Conservation (phyloP, 2,888 invertebrate genomes). For the Drosophila aldrichi region DNA sequence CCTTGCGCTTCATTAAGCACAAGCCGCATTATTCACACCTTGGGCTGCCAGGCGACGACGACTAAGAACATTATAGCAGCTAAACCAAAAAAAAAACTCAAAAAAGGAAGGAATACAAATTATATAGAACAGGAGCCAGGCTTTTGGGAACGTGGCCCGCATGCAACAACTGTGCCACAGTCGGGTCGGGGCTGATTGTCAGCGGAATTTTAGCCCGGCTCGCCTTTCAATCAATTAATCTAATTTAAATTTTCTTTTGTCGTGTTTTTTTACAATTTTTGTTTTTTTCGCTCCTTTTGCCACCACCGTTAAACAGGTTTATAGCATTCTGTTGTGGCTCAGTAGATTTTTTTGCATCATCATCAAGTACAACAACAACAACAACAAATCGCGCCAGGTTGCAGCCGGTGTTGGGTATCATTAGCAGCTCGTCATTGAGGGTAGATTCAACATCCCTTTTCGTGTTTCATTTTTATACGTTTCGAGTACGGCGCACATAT, state of each 20-base stretch:
- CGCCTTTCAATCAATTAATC: conserved; percentile 84
- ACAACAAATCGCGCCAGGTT: conserved; percentile 56
- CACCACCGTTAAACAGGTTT: conserved; percentile 78
- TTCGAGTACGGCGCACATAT: conserved; percentile 4
- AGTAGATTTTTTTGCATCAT: conserved; percentile 62
- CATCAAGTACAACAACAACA: conserved; percentile 31
- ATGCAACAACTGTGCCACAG: conserved; percentile 70
- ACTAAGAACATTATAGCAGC: conserved; percentile 55
- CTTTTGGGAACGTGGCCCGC: conserved; percentile 59
- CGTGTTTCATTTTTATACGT: background rate
- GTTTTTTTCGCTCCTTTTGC: conserved; percentile 22
- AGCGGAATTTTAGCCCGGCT: conserved; percentile 29
- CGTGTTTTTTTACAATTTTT: conserved; percentile 31
- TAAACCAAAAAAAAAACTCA: conserved; percentile 6
- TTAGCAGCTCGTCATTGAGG: conserved; percentile 49
- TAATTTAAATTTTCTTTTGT: conserved; percentile 83
- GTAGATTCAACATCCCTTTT: conserved; percentile 46
- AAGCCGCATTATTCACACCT: conserved; percentile 83
- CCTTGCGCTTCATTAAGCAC: conserved; percentile 80
- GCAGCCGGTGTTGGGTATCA: conserved; percentile 56
- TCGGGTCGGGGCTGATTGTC: conserved; percentile 42
- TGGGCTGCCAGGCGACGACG: conserved; percentile 54
- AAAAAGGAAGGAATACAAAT: conserved; percentile 5
- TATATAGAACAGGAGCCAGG: conserved; percentile 5
- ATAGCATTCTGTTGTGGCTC: conserved; percentile 36